Percentiles rank a stretch among this genome's conserved stretches.
These are phyloP conservation scores for Mesocentrotus franciscanus DNA, from an alignment of 53 echinoderm and acorn worm genomes.

Conservation along the genomic window DNA sequence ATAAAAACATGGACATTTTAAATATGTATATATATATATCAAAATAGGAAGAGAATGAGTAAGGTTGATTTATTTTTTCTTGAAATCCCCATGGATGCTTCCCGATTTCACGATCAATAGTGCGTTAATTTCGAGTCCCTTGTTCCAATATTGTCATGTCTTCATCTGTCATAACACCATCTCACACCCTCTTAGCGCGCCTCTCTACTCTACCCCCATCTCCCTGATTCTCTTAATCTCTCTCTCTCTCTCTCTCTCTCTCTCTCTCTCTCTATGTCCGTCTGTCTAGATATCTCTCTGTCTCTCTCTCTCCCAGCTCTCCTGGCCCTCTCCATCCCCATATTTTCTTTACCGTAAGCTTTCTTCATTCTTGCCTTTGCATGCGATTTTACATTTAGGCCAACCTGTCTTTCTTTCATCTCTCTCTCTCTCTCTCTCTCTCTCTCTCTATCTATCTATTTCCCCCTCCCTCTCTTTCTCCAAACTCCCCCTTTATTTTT, in stretches of 20 bases:
- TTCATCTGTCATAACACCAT: constrained; percentile 66
- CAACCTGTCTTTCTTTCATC: background rate
- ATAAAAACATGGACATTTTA: background rate
- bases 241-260: background rate
- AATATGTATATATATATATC: background rate
- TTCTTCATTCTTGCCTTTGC: too few species aligned
- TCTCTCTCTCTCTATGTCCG: background rate
- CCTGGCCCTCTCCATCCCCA: background rate
- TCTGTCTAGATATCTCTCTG: background rate
- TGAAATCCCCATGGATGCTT: constrained; percentile 28
- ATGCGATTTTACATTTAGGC: too few species aligned
- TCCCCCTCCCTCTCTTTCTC: background rate
- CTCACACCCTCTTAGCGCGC: constrained; percentile 50
- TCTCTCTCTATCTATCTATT: too few species aligned
- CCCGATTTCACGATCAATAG: constrained; percentile 46
- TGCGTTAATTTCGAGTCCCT: constrained; percentile 36
- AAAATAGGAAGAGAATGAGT: background rate
- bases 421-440: background rate
- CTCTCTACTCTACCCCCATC: background rate
- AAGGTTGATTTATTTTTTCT: constrained; percentile 5
- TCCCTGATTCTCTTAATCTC: background rate
- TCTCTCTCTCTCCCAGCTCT: background rate
- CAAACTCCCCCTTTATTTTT: background rate
- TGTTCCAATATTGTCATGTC: constrained; percentile 57
- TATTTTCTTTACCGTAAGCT: background rate